Evolutionary conservation across 2,888 invertebrate species (phyloP), one percentile per base, ranked within the genome.

Genomic region (Mycalesis mineus): DNA sequence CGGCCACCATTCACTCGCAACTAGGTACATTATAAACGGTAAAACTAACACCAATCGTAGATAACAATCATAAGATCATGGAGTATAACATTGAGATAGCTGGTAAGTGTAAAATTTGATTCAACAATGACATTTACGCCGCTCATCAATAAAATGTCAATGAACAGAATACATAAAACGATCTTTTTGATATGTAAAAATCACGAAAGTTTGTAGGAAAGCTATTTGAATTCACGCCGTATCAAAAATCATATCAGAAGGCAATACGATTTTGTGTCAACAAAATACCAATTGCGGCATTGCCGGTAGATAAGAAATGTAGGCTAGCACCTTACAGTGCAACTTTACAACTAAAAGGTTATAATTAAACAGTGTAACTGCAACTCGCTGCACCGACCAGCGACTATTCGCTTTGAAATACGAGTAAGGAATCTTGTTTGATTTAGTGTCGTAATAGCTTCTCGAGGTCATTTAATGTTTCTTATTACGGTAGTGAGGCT

Each of bases 301-400:
- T 48, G 61, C 51, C 49, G 60, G 55, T 56, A 63, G 80, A 77
- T 78, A 77, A 75, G 65, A 64, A 71, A 78, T 73, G 73, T 80
- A 71, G 77, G 77, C 73, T 73, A 74, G 65, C 61, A 64, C 57
- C 61, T 59, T 33, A 22, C 5, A 54, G 37, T 48, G 54, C 59
- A 48, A 51, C 51, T 39, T 51, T 53, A 36, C 37, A 36, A 51
- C 50, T 45, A 55, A 57, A 60, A 57, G 55, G 39, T 57, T 55
- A 48, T 61, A 63, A 59, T 58, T 50, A 44, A 54, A 48, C 33
- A 48, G 37, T 54, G 50, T 50, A 61, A 57, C 47, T 58, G 51
- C 31, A 36, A 36, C 11, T 22, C 14, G 36, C 41, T 33, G 28
- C 48, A 37, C 45, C 36, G 37, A 52, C 41, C 37, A 52, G 45